Evolutionary conservation across 2,888 invertebrate genomes (phyloP).

Genomic region (Scaptomyza reducta): DNA sequence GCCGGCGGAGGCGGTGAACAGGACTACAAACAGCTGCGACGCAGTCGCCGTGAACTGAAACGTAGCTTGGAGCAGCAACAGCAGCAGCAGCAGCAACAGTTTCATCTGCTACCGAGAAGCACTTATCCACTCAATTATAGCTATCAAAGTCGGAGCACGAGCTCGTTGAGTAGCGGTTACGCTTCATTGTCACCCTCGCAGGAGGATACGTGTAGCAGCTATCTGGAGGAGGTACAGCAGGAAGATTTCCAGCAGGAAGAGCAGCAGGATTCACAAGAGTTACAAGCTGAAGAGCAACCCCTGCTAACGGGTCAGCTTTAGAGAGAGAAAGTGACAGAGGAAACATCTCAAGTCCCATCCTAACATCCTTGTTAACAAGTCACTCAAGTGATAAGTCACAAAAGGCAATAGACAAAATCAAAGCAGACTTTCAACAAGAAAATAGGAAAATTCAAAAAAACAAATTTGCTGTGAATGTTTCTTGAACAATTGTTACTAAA

Average conservation of each 20-base stretch:
- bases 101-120: slow-evolving; percentile 9
- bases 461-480: slow-evolving; percentile 40
- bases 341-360: not conserved
- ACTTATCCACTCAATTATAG: slow-evolving; percentile 48
- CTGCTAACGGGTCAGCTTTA: slow-evolving; percentile 22
- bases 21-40: slow-evolving; percentile 72
- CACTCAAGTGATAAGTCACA: slow-evolving; percentile 27
- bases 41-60: slow-evolving; percentile 75
- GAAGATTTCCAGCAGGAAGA: slow-evolving; percentile 9
- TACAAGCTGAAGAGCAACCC: slow-evolving; percentile 1
- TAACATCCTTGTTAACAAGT: slow-evolving; percentile 9
- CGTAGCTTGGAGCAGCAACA: slow-evolving; percentile 77
- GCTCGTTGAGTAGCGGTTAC: slow-evolving; percentile 68
- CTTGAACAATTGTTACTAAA: not conserved
- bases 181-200: slow-evolving; percentile 47
- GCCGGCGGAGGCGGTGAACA: slow-evolving; percentile 38
- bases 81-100: not conserved
- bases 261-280: slow-evolving; percentile 1
- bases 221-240: slow-evolving; percentile 14
- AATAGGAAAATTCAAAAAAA: slow-evolving; percentile 3
- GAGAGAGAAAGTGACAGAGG: not conserved
- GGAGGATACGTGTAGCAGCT: slow-evolving; percentile 32
- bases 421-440: slow-evolving; percentile 26
- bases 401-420: slow-evolving; percentile 1
- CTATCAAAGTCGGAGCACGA: slow-evolving; percentile 41